These are phyloP conservation scores for Merodon equestris DNA, from an alignment of 2,888 invertebrate species.

Conservation along the genomic window DNA sequence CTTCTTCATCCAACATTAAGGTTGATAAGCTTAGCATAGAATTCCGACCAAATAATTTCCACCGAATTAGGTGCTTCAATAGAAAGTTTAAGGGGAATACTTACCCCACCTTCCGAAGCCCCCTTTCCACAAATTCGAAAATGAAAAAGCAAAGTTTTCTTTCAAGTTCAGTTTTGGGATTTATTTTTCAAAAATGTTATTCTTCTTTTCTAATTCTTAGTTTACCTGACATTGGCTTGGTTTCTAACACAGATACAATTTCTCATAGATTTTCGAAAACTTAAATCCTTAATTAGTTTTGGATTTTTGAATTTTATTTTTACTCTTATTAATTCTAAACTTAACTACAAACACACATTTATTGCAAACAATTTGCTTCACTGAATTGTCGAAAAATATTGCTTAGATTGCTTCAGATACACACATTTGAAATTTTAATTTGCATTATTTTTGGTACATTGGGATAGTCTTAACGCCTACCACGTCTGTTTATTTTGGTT, in stretches of 20 bases:
- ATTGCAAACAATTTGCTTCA: constrained; percentile 26
- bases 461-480: constrained; percentile 50
- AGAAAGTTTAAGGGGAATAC: no score
- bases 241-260: no score
- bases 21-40: no score
- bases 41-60: no score
- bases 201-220: no score
- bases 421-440: constrained; percentile 12
- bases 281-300: neutral
- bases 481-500: constrained; percentile 8
- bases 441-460: constrained; percentile 56
- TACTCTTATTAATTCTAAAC: constrained; percentile 4
- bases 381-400: constrained; percentile 65
- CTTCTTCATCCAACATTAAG: no score
- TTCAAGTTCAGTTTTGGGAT: constrained; percentile 35
- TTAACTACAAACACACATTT: constrained; percentile 41
- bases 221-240: no score
- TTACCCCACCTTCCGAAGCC: no score
- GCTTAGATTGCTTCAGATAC: constrained; percentile 55
- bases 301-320: neutral
- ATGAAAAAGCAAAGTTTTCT: no score
- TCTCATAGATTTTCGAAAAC: constrained; percentile 3
- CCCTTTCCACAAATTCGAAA: no score
- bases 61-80: no score
- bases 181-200: constrained; percentile 23